A percentile compares a stretch with the other conserved stretches of the same genome.
phyloP scores from a whole-genome alignment of 2,797 vertebrate genomes.

The Echeneis naucrates region DNA sequence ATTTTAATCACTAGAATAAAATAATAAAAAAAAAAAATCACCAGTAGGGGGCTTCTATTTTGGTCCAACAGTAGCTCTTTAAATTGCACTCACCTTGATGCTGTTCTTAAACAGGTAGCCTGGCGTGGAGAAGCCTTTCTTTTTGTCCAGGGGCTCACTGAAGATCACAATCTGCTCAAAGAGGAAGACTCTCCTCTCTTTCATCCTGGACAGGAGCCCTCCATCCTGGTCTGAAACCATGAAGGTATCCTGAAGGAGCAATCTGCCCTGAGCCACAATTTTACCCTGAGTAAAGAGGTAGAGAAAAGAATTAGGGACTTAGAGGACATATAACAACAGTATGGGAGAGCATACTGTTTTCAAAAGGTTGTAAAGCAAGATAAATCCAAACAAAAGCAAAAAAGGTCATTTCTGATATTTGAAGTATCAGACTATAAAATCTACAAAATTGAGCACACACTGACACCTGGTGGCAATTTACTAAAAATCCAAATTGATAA shows the following conservation, averaged over 20 bases:
- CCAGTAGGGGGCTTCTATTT: neutral
- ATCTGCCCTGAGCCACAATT: constrained; percentile 97
- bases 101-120: constrained; percentile 99
- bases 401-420: neutral
- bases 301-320: neutral
- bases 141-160: constrained; percentile 98
- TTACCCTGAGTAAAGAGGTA: constrained; percentile 87
- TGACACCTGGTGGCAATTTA: constrained; percentile 53
- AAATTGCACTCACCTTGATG: constrained; percentile 88
- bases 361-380: neutral
- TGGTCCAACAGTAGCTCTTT: neutral
- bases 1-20: too few species aligned
- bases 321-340: neutral
- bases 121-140: constrained; percentile 96
- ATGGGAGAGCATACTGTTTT: neutral
- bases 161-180: constrained; percentile 99
- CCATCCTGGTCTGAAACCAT: constrained; percentile 96
- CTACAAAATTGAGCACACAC: constrained; percentile 25
- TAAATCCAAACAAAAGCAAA: neutral
- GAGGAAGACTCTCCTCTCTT: constrained; percentile 96
- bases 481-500: neutral
- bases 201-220: constrained; percentile 94
- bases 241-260: constrained; percentile 97
- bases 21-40: too few species aligned
- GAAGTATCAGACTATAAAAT: too few species aligned